Base-by-base conservation (phyloP, 2,888 invertebrate genomes). In the Hedychridium roseum region DNA sequence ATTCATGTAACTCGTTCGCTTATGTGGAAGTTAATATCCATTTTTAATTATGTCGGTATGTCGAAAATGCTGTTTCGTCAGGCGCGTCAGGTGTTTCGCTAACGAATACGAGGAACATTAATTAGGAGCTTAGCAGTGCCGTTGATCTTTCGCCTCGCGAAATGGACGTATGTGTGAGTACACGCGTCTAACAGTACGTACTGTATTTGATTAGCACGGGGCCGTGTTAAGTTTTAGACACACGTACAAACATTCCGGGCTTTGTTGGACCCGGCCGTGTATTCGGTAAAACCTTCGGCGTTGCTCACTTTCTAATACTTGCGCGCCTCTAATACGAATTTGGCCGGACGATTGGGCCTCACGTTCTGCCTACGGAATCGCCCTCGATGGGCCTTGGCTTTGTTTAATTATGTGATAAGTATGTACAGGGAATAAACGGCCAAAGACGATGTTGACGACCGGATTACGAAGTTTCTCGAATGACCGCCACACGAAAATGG, bases 221-320 rank as follows among this genome's bases (percentile, higher is more conserved):
- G 18, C 35, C 21, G 17, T 38, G 54, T 36, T 60, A 57, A 64
- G 40, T 43, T 52, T 47, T 41, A 18, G 11, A 32, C 30, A 48
- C 14, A 54, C 37, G 43, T 11, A 23, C 28, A 12, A 16, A n/a
- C 30, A 30, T 49, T 47, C 34, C 46, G 45, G 28, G 27, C 39
- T 41, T 43, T 35, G 43, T 49, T 57, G 54, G 43, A n/a, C 21
- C 14, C 5, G 6, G 7, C 11, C 5, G 11, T 11, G 5, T 3
- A 12, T n/a, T 7, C 28, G 28, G 38, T 42, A 32, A 43, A 42
- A 43, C 27, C 27, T 32, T 35, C 31, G 21, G 15, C 35, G 21
- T n/a, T 44, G 12, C 31, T 51, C 47, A 32, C 37, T 37, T 43
- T 51, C 49, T 49, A 62, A 61, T 43, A 45, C 37, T 38, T 15